Evolutionary conservation across 2,888 invertebrate genomes (phyloP), one percentile per base, ranked within the genome.

Genomic region (Pristionchus arcanus): DNA sequence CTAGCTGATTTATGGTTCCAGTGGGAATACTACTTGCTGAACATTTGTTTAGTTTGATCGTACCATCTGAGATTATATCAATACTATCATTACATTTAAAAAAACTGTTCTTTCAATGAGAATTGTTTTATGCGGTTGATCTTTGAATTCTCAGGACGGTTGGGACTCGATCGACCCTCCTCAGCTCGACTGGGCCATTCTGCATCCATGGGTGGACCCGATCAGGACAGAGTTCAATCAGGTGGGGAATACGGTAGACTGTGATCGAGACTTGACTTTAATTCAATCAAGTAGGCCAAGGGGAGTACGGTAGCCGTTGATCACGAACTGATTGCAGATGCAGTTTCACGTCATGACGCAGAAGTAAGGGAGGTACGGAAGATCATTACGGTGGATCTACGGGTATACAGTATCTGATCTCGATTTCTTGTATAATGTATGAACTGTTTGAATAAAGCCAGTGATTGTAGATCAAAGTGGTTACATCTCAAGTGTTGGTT

Each of bases 171-270:
- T 37, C 37, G 34, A 66, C 42, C 86, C 86, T 0, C 25, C 63
- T 21, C 86, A 34, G 1, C n/a, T 53, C 19, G 66, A 86, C 9
- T 63, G 42, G 37, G 25, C 25, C 37, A 15, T 7, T 19, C 66
- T 86, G 9, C 25, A 42, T 34, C 34, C 63, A 19, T 86, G 86
- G 86, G 15, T 21, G 21, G 86, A 86, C 2, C 86, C 86, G 31
- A 66, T 86, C 37, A 49, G n/a, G n/a, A 86, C 53, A n/a, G 42
- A 86, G 37, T 86, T 86, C 66, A 63, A 86, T 86, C 86, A 86
- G 63, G 86, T 86, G 5, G 21, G 77, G 9, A 25, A 5, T 37
- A 25, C 34, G 19, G 25, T 31, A 25, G 37, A 15, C 42, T 42
- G 42, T 42, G 42, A 49, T 49, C 13, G 42, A 1, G 42, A 49